These are phyloP conservation scores for Antheraea mylitta DNA, from an alignment of 1,140 invertebrate genomes.

Conservation along the genomic window DNA sequence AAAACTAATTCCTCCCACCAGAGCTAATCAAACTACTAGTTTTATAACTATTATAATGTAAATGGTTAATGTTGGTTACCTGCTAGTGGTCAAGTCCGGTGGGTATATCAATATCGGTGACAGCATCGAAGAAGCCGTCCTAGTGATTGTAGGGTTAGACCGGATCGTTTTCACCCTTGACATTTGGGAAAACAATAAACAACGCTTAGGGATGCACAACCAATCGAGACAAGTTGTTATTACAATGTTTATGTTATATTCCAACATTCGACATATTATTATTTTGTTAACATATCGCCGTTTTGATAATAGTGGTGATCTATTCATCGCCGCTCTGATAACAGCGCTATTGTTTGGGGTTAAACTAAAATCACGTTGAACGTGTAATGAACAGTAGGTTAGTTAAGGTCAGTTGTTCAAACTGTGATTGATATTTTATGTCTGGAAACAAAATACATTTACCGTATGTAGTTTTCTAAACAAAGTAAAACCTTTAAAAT, in stretches of 20 bases:
- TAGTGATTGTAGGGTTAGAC: constrained; percentile 77
- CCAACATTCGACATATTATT: not conserved
- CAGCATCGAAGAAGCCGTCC: constrained; percentile 82
- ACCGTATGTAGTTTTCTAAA: too few relatives aligned
- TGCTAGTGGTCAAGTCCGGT: constrained; percentile 85
- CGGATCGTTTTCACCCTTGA: constrained; percentile 75
- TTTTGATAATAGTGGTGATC: too few relatives aligned
- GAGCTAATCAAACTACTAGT: too few relatives aligned
- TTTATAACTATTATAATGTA: not conserved
- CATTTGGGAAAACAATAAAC: constrained; percentile 53
- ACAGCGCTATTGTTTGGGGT: constrained; percentile 2
- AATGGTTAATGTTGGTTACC: constrained; percentile 78
- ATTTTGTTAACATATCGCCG: not conserved
- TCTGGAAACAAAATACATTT: too few relatives aligned
- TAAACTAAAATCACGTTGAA: too few relatives aligned
- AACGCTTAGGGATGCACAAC: constrained; percentile 58
- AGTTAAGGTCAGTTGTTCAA: too few relatives aligned
- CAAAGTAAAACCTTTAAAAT: too few relatives aligned
- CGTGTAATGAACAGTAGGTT: too few relatives aligned
- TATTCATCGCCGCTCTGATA: too few relatives aligned
- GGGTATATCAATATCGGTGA: constrained; percentile 87
- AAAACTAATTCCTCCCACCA: too few relatives aligned
- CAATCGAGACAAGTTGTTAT: constrained; percentile 28
- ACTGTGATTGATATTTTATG: too few relatives aligned
- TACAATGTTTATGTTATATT: not conserved